Percentiles rank a stretch among this genome's conserved stretches.
Evolutionary conservation across 2,888 invertebrate genomes (phyloP).

Genomic region (Abscondita cerata): DNA sequence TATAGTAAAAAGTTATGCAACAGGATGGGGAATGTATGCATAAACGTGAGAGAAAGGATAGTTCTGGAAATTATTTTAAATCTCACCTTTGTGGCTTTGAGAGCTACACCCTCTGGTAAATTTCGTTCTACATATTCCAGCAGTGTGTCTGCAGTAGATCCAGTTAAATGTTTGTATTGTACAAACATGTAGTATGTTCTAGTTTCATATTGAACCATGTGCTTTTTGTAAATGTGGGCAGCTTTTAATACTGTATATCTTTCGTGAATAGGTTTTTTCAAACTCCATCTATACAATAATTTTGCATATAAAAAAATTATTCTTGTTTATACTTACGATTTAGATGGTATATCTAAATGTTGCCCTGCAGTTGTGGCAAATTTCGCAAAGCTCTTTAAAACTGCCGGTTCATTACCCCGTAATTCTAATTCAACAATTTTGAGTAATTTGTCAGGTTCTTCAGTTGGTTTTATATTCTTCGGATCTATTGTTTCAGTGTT

Average conservation of each 20-base stretch:
- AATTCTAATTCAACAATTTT: slow-evolving; percentile 86
- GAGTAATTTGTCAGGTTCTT: slow-evolving; percentile 77
- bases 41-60: neutral
- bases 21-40: neutral
- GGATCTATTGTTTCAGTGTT: too few relatives aligned
- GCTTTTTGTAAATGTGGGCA: slow-evolving; percentile 91
- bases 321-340: slow-evolving; percentile 63
- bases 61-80: neutral
- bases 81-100: slow-evolving; percentile 83
- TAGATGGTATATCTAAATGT: slow-evolving; percentile 79
- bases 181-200: slow-evolving; percentile 90
- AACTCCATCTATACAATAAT: slow-evolving; percentile 68
- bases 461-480: neutral
- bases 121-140: slow-evolving; percentile 96
- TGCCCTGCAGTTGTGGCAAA: slow-evolving; percentile 83
- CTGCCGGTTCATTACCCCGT: slow-evolving; percentile 85
- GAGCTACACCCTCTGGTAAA: slow-evolving; percentile 95
- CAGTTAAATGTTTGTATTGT: slow-evolving; percentile 85
- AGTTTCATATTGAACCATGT: slow-evolving; percentile 94
- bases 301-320: neutral
- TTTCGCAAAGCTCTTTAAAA: slow-evolving; percentile 86
- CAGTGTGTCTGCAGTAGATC: slow-evolving; percentile 94
- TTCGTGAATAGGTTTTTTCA: slow-evolving; percentile 75
- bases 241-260: slow-evolving; percentile 85
- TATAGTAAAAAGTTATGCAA: too few relatives aligned